Conservation (phyloP, 2,113 vertebrate species). For the Albula goreensis region DNA sequence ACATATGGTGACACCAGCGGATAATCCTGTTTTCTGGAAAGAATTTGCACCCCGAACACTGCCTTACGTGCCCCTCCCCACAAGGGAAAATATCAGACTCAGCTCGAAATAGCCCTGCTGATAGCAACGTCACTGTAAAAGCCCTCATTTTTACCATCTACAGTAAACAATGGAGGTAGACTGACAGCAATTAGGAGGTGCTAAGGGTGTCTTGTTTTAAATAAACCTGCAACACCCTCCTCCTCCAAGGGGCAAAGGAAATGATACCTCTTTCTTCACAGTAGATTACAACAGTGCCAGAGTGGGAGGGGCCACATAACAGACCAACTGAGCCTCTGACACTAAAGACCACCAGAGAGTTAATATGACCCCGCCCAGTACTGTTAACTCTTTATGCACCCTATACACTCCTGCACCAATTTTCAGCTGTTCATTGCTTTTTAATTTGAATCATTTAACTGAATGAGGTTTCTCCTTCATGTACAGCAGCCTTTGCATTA, state of each 20-base stretch:
- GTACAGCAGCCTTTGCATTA: too few relatives aligned
- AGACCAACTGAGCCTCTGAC: not conserved
- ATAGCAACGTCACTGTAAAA: not conserved
- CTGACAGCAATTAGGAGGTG: not conserved
- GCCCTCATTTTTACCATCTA: not conserved
- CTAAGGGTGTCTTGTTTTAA: not conserved
- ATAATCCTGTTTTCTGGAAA: conserved; percentile 39
- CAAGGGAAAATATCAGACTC: not conserved
- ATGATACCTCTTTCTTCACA: not conserved
- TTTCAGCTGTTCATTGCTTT: too few relatives aligned
- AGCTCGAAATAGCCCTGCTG: not conserved
- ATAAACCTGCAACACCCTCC: not conserved
- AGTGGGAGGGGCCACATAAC: not conserved
- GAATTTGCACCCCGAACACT: conserved; percentile 21
- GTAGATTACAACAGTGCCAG: not conserved
- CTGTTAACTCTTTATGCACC: too few relatives aligned
- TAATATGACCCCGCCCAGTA: too few relatives aligned
- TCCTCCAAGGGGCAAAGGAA: not conserved
- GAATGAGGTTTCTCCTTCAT: too few relatives aligned
- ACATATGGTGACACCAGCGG: conserved; percentile 56
- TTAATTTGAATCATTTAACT: too few relatives aligned
- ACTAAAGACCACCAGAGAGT: too few relatives aligned
- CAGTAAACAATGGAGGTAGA: not conserved
- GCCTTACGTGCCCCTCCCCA: not conserved
- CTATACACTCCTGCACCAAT: too few relatives aligned